phyloP scores from a whole-genome alignment of 2,888 invertebrate species.

The Sesia bembeciformis region DNA sequence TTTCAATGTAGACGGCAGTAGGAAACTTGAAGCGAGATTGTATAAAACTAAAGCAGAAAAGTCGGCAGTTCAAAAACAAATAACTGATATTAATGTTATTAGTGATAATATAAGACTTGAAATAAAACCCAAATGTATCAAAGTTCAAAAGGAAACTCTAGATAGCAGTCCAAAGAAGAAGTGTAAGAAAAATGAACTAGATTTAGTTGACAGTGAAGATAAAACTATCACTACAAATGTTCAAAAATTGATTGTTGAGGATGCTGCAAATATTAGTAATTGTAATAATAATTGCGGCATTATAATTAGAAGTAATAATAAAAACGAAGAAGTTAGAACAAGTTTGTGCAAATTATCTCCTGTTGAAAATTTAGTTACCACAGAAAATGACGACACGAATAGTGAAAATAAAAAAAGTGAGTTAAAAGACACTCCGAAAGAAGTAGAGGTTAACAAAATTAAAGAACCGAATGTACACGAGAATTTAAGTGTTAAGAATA shows the following conservation, averaged over 20 bases:
- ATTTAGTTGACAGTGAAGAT: not conserved
- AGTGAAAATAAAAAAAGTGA: not conserved
- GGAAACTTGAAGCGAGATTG: conserved; percentile 3
- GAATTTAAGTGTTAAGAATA: too few species aligned
- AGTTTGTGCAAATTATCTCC: too few species aligned
- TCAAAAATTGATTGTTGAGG: not conserved
- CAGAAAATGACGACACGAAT: not conserved
- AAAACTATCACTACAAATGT: not conserved
- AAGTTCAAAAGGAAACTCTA: not conserved
- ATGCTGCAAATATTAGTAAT: too few species aligned
- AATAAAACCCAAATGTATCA: not conserved
- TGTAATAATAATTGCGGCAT: too few species aligned
- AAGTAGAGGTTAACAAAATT: not conserved
- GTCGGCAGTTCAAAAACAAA: not conserved
- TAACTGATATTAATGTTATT: not conserved
- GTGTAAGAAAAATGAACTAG: not conserved
- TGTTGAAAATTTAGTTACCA: not conserved
- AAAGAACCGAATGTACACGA: not conserved
- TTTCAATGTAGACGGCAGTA: conserved; percentile 14
- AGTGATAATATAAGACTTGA: not conserved
- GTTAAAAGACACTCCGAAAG: not conserved
- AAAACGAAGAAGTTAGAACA: too few species aligned
- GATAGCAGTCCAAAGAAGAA: not conserved
- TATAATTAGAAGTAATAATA: too few species aligned
- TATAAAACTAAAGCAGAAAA: too few species aligned